Evolutionary conservation across 2,113 vertebrate species (phyloP).

Genomic region (Hippocampus mohnikei): DNA sequence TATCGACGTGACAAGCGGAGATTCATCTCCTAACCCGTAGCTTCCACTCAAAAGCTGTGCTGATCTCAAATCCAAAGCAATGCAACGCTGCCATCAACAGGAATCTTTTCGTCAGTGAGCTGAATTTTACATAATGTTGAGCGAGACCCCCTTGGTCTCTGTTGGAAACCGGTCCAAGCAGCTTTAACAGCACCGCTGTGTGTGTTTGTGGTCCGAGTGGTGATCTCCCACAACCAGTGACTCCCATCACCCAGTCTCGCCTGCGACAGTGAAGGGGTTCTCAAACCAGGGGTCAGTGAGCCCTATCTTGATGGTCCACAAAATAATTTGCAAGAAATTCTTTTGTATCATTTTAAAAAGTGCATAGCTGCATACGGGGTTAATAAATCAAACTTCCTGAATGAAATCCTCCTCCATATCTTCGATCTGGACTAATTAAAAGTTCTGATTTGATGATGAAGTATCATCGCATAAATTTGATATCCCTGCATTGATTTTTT

Average conservation of each 20-base stretch:
- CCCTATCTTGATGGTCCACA: neutral
- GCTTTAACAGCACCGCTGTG: slow-evolving; percentile 20
- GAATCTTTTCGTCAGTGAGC: neutral
- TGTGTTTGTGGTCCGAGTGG: slow-evolving; percentile 39
- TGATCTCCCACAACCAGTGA: neutral
- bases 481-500: too few relatives aligned
- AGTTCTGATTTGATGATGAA: too few relatives aligned
- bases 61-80: neutral
- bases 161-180: neutral
- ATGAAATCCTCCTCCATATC: too few relatives aligned
- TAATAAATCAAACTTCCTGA: too few relatives aligned
- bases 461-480: too few relatives aligned
- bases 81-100: neutral
- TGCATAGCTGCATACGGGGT: too few relatives aligned
- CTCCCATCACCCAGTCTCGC: neutral
- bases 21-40: too few relatives aligned
- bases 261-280: neutral
- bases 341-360: too few relatives aligned
- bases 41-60: neutral
- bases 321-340: too few relatives aligned
- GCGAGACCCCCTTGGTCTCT: neutral
- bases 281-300: neutral
- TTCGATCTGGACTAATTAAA: too few relatives aligned
- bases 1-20: too few relatives aligned
- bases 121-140: neutral